Percentiles rank a stretch among this genome's conserved stretches.
phyloP scores from a whole-genome alignment of 2,888 invertebrate species.

The Epistrophella euchroma region DNA sequence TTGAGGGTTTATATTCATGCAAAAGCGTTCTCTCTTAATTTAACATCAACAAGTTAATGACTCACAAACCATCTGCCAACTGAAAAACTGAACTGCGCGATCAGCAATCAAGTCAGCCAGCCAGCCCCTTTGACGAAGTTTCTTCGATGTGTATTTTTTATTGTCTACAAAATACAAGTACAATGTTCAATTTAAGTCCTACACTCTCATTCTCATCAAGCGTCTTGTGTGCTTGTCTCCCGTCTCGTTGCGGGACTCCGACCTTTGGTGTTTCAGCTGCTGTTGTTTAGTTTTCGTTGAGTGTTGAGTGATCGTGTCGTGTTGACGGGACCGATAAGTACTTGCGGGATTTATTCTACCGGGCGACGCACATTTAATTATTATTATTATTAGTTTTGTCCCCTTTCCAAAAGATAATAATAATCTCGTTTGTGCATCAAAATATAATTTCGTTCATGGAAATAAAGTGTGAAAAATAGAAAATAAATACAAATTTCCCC shows the following conservation, averaged over 20 bases:
- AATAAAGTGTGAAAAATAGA: neutral
- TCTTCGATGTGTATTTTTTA: neutral
- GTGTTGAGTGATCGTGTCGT: slow-evolving; percentile 58
- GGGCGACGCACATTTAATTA: slow-evolving; percentile 26
- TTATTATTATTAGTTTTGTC: slow-evolving; percentile 5
- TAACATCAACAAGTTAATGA: slow-evolving; percentile 35
- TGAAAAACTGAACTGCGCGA: neutral
- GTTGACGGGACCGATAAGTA: slow-evolving; percentile 24
- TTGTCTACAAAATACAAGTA: slow-evolving; percentile 7
- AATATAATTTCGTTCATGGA: slow-evolving; percentile 10
- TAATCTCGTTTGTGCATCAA: neutral
- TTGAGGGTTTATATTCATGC: neutral
- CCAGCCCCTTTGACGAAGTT: slow-evolving; percentile 27
- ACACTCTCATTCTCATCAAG: neutral
- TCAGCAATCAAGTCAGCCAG: slow-evolving; percentile 3
- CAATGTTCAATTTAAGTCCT: neutral
- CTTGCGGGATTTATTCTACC: slow-evolving; percentile 10
- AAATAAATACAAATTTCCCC: slow-evolving; percentile 13
- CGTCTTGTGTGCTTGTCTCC: neutral
- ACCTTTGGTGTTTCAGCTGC: slow-evolving; percentile 11
- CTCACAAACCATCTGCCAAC: slow-evolving; percentile 21
- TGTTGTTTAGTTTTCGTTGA: slow-evolving; percentile 61
- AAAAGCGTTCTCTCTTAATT: neutral
- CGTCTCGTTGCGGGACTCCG: slow-evolving; percentile 49
- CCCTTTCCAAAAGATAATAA: slow-evolving; percentile 5